Conservation (phyloP, 2,888 invertebrate genomes). For the Onthophagus sagittarius region DNA sequence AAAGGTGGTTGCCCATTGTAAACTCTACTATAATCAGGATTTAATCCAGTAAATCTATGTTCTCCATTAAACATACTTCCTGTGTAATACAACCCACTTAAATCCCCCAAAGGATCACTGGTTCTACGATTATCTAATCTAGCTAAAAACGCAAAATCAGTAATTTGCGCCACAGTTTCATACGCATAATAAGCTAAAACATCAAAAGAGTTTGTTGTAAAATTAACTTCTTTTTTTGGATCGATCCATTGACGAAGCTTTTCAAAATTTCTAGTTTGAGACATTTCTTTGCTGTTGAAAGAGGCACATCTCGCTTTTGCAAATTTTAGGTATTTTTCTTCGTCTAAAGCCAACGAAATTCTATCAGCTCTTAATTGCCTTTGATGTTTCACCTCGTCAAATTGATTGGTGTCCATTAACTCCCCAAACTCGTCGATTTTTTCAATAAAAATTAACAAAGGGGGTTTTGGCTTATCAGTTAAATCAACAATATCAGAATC, state of each 20-base stretch:
- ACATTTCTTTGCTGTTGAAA: conserved; percentile 51
- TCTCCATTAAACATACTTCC: conserved; percentile 58
- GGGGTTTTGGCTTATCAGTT: conserved; percentile 46
- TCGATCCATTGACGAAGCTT: conserved; percentile 64
- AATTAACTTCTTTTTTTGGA: conserved; percentile 61
- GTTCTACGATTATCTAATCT: conserved; percentile 70
- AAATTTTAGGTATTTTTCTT: conserved; percentile 69
- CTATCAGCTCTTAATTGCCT: conserved; percentile 60
- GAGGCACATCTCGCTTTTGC: conserved; percentile 75
- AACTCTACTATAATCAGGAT: conserved; percentile 52
- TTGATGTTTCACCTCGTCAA: conserved; percentile 56
- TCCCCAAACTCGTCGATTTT: conserved; percentile 57
- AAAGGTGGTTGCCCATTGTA: conserved; percentile 68
- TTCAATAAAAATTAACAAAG: conserved; percentile 53
- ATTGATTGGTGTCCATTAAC: conserved; percentile 51
- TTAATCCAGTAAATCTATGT: conserved; percentile 46
- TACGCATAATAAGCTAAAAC: conserved; percentile 70
- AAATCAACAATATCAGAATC: conserved; percentile 39
- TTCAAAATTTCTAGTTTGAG: conserved; percentile 36
- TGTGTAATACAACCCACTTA: conserved; percentile 63
- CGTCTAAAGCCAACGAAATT: conserved; percentile 55
- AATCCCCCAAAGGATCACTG: conserved; percentile 67
- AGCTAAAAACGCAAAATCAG: conserved; percentile 78
- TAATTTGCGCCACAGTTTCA: conserved; percentile 74
- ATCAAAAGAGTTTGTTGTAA: conserved; percentile 64